A percentile compares a stretch with the other conserved stretches of the same genome.
These are phyloP conservation scores for Aphelenchoides avenae DNA, from an alignment of 1,140 invertebrate species.

Conservation along the genomic window DNA sequence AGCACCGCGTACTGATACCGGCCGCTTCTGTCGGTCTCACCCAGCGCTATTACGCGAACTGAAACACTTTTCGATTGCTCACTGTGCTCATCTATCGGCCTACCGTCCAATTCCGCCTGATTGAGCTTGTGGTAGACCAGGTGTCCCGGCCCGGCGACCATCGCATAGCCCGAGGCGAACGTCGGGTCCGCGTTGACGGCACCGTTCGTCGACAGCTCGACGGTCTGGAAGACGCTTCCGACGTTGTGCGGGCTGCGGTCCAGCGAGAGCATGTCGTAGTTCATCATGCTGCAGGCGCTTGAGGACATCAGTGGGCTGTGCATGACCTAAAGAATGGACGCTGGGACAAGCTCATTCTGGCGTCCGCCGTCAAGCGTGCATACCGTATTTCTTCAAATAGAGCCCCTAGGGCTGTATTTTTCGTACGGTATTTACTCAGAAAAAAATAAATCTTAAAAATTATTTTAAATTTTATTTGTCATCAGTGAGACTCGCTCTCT, in stretches of 20 bases:
- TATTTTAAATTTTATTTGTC: too few relatives aligned
- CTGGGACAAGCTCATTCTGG: too few relatives aligned
- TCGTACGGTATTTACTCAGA: too few relatives aligned
- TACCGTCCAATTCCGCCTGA: conserved; percentile 54
- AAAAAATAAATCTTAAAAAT: too few relatives aligned
- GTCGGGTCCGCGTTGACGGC: conserved; percentile 40
- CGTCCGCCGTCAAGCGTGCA: too few relatives aligned
- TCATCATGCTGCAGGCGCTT: conserved; percentile 50
- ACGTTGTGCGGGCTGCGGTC: conserved; percentile 38
- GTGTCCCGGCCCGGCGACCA: conserved; percentile 50
- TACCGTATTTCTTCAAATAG: too few relatives aligned
- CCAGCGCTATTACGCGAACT: conserved; percentile 41
- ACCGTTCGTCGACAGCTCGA: conserved; percentile 55
- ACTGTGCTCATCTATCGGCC: not conserved
- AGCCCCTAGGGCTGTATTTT: too few relatives aligned
- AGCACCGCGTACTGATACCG: conserved; percentile 37
- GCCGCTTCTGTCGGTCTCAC: conserved; percentile 28
- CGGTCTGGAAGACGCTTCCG: conserved; percentile 53
- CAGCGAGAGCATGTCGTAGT: conserved; percentile 48
- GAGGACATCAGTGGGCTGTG: conserved; percentile 53
- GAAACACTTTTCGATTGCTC: not conserved
- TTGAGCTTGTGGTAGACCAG: conserved; percentile 49
- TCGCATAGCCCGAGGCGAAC: conserved; percentile 55
- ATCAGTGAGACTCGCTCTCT: too few relatives aligned
- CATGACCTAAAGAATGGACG: conserved; percentile 41